Percentiles rank a stretch among this genome's conserved stretches.
Conservation (phyloP, 1,140 invertebrate species). For the Calliopsis andreniformis region DNA sequence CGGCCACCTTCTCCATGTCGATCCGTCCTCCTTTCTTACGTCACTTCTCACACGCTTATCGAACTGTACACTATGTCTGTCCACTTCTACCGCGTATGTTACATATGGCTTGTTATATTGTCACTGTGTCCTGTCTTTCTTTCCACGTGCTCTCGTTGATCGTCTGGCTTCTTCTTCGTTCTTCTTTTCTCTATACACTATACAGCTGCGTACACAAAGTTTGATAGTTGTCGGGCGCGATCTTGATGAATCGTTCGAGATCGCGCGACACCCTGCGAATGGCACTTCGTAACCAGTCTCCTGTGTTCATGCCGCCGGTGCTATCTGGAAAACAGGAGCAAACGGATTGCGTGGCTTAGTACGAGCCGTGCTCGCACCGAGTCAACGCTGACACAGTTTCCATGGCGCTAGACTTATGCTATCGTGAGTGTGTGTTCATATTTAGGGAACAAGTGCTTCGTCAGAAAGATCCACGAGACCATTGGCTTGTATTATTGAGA, state of each 20-base stretch:
- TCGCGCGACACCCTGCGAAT: slow-evolving; percentile 59
- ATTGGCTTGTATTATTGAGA: slow-evolving; percentile 28
- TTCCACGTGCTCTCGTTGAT: slow-evolving; percentile 3
- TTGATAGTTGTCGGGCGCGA: slow-evolving; percentile 45
- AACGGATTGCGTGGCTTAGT: slow-evolving; percentile 56
- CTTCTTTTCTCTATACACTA: slow-evolving; percentile 40
- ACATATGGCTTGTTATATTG: slow-evolving; percentile 10
- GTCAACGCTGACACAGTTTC: slow-evolving; percentile 57
- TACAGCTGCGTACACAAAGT: slow-evolving; percentile 36
- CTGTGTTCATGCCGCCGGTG: slow-evolving; percentile 58
- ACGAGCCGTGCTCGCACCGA: slow-evolving; percentile 41
- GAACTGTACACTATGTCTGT: slow-evolving; percentile 12
- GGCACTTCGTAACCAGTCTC: slow-evolving; percentile 61
- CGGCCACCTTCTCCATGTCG: slow-evolving; percentile 52
- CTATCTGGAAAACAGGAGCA: slow-evolving; percentile 63
- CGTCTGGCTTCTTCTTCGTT: not conserved
- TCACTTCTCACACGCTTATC: slow-evolving; percentile 9
- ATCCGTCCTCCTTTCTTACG: not conserved
- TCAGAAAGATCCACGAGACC: slow-evolving; percentile 33
- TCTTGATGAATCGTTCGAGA: slow-evolving; percentile 41
- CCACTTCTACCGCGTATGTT: not conserved
- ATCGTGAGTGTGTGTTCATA: not conserved
- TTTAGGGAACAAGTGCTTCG: slow-evolving; percentile 8
- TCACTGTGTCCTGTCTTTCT: slow-evolving; percentile 24
- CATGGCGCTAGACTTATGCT: slow-evolving; percentile 44